These are phyloP conservation scores for Psittacula cyanocephala DNA, from an alignment of 2,113 vertebrate genomes.

Conservation along the genomic window DNA sequence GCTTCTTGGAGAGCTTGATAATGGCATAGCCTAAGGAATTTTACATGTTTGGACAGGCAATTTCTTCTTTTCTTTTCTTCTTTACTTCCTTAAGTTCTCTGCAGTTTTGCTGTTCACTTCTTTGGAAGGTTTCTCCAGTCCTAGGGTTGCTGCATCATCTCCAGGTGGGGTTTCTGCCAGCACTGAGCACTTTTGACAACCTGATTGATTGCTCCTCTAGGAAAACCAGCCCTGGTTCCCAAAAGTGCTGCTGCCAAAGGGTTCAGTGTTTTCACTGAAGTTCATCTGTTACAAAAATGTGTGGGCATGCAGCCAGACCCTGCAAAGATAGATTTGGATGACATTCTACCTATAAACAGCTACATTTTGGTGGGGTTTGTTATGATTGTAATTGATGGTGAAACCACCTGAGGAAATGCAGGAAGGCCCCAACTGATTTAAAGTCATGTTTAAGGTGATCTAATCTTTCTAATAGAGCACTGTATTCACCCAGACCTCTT, in stretches of 20 bases:
- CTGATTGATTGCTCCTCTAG: background rate
- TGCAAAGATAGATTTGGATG: background rate
- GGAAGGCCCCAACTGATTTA: background rate
- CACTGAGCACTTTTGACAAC: background rate
- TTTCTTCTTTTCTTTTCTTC: background rate
- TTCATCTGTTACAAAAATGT: background rate
- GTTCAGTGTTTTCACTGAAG: background rate
- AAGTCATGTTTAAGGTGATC: background rate
- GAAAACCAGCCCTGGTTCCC: background rate
- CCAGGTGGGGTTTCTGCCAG: background rate
- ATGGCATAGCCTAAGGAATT: background rate
- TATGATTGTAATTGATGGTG: background rate
- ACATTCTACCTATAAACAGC: background rate
- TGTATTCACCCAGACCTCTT: background rate
- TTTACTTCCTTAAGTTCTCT: background rate
- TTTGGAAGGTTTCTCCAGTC: background rate
- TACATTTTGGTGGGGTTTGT: background rate
- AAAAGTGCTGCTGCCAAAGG: rapidly evolving
- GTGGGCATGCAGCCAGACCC: background rate
- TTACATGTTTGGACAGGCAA: slow-evolving; percentile 29
- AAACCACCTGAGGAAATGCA: background rate
- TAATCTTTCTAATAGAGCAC: background rate
- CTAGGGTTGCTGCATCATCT: background rate
- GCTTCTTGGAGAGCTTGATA: background rate
- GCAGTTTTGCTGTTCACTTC: background rate